Percentiles rank a stretch among this genome's conserved stretches.
Evolutionary conservation across 1,140 invertebrate genomes (phyloP).

Genomic region (Oscheius sp.): DNA sequence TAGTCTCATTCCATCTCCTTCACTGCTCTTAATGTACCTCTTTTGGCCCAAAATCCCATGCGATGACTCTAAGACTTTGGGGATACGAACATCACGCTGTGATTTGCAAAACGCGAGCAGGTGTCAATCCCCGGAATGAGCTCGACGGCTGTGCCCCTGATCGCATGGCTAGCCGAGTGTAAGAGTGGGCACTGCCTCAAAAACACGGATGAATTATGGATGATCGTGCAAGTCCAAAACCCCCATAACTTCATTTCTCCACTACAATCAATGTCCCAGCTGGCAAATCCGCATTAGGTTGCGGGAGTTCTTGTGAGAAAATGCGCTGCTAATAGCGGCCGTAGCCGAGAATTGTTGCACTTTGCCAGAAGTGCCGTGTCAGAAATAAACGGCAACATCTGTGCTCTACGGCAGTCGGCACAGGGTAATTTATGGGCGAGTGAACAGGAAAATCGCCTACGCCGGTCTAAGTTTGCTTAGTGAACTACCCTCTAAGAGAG

Average conservation of each 20-base stretch:
- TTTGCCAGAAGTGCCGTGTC: not conserved
- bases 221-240: no score
- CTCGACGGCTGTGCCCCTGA: not conserved
- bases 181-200: not conserved
- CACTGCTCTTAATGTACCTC: no score
- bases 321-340: not conserved
- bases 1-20: no score
- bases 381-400: conserved; percentile 2
- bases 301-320: no score
- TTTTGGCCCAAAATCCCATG: no score
- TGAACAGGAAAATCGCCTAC: not conserved
- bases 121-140: conserved; percentile 1
- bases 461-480: not conserved
- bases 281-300: no score
- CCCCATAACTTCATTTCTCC: no score
- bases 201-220: not conserved
- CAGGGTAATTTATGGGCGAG: not conserved
- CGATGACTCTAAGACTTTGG: no score
- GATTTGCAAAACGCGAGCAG: conserved; percentile 7
- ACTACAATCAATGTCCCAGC: no score
- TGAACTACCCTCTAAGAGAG: not conserved
- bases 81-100: no score
- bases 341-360: not conserved
- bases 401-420: not conserved
- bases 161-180: conserved; percentile 5